A percentile compares a stretch with the other conserved stretches of the same genome.
These are phyloP conservation scores for Chironomus riparius DNA, from an alignment of 2,888 invertebrate species.

Conservation along the genomic window DNA sequence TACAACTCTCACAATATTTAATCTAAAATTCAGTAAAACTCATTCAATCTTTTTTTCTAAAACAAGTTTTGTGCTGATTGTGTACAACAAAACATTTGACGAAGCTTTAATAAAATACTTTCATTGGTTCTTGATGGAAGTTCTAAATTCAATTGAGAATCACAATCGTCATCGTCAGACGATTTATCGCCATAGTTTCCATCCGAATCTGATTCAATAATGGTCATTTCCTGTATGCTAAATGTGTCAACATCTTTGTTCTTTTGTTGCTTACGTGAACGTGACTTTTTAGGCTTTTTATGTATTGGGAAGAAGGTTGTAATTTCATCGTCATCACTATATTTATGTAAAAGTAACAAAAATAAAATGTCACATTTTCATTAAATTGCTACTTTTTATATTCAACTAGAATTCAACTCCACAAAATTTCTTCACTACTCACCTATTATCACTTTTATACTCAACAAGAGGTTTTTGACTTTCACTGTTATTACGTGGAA, in stretches of 20 bases:
- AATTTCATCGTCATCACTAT: conserved; percentile 37
- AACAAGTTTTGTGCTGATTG: conserved; percentile 8
- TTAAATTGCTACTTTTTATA: no score
- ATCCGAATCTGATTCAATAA: conserved; percentile 40
- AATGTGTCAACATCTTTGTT: conserved; percentile 36
- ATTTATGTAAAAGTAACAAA: neutral
- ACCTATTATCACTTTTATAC: conserved; percentile 39
- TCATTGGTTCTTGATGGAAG: conserved; percentile 37
- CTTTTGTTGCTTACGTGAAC: neutral
- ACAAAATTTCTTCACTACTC: neutral
- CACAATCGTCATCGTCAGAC: conserved; percentile 38
- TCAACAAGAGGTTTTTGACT: conserved; percentile 40
- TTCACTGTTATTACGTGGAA: conserved; percentile 39
- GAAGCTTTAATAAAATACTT: conserved; percentile 33
- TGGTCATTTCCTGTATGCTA: conserved; percentile 43
- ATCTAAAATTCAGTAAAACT: neutral
- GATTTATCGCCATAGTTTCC: conserved; percentile 38
- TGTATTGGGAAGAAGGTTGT: conserved; percentile 39
- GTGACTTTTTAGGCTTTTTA: conserved; percentile 7
- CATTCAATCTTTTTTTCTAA: neutral
- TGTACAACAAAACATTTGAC: conserved; percentile 15
- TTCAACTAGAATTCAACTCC: no score
- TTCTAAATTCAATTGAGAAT: conserved; percentile 39
- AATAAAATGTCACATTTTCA: neutral
- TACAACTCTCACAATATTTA: neutral